These are phyloP conservation scores for Stichopus horrens DNA, from an alignment of 53 echinoderm and acorn worm species.

Conservation along the genomic window DNA sequence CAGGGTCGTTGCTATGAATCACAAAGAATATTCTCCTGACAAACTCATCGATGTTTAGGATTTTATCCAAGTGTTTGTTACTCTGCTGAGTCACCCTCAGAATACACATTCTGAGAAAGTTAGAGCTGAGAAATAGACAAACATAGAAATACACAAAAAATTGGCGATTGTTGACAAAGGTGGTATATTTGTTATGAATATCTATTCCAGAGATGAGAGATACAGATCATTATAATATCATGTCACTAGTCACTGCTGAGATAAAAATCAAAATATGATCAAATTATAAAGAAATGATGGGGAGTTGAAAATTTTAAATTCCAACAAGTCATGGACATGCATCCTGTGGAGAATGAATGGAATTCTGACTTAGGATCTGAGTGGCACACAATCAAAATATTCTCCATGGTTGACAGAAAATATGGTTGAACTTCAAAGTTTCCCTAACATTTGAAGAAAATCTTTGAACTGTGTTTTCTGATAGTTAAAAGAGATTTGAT, in stretches of 20 bases:
- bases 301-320: too few relatives aligned
- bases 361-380: too few relatives aligned
- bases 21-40: conserved; percentile 93
- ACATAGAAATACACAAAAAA: not conserved
- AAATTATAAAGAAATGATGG: not conserved
- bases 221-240: not conserved
- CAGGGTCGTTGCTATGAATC: conserved; percentile 98
- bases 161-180: not conserved
- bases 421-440: too few relatives aligned
- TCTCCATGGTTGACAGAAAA: too few relatives aligned
- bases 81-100: conserved; percentile 94
- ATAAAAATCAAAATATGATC: not conserved
- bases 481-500: too few relatives aligned
- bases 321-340: too few relatives aligned
- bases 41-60: conserved; percentile 96
- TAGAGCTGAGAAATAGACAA: conserved; percentile 63
- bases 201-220: not conserved
- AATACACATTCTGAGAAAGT: conserved; percentile 91
- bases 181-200: not conserved
- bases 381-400: too few relatives aligned
- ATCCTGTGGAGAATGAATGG: too few relatives aligned
- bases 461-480: too few relatives aligned
- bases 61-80: conserved; percentile 89
- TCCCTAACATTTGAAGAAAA: too few relatives aligned
- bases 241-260: not conserved